phyloP scores from a whole-genome alignment of 1,140 invertebrate species.

The Cydia strobilella region DNA sequence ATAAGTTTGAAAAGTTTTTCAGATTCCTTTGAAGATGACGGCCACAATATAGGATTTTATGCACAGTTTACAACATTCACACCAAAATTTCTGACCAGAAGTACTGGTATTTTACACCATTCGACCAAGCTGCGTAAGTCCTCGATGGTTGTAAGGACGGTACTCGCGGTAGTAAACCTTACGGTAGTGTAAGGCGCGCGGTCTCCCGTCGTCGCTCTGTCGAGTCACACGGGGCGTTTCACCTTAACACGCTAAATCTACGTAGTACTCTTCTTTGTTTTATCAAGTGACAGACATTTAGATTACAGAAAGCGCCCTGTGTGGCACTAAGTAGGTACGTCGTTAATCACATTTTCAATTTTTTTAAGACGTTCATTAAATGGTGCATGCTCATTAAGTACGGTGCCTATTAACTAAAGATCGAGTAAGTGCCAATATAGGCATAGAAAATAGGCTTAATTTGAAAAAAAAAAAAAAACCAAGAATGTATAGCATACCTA shows the following conservation, averaged over 20 bases:
- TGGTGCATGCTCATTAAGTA: neutral
- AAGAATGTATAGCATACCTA: too few relatives aligned
- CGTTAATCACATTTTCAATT: neutral
- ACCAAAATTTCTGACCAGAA: neutral
- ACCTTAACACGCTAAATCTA: neutral
- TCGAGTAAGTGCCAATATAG: neutral
- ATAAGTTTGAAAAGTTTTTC: too few relatives aligned
- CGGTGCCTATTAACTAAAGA: neutral
- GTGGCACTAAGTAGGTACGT: neutral
- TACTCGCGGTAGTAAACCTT: neutral
- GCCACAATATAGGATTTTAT: neutral
- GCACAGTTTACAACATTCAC: neutral
- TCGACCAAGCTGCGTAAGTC: neutral
- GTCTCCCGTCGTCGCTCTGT: conserved; percentile 3
- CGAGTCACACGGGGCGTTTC: conserved; percentile 9
- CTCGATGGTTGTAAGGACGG: neutral
- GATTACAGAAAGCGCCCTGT: neutral
- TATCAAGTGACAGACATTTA: neutral
- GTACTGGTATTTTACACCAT: conserved; percentile 7
- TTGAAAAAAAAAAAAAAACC: too few relatives aligned
- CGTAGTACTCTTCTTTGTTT: neutral
- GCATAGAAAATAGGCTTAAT: too few relatives aligned
- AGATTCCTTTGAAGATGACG: too few relatives aligned
- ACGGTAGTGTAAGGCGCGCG: neutral
- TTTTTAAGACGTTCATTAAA: neutral